Base-by-base conservation (phyloP, 2,888 invertebrate genomes). In the Eucera pruinosa region DNA sequence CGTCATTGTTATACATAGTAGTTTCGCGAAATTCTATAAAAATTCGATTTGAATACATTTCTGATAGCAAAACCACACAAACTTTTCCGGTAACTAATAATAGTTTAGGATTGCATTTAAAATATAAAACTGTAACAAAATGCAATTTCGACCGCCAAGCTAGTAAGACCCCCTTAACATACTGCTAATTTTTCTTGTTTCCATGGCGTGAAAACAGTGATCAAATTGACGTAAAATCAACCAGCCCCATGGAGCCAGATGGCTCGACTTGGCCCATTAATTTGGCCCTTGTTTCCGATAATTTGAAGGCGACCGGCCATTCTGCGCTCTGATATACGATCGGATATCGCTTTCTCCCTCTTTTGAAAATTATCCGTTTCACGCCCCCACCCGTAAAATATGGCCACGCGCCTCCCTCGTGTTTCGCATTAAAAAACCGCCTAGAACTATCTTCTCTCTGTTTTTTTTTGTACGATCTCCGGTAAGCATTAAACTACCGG, bases 261-360 rank as follows among this genome's bases (percentile, higher is more conserved):
- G 90, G 88, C 81, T 65, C 78, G 77, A 83, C 78, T 75, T 71
- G 80, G 80, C 80, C 88, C 87, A 90, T 90, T 89, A 89, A 85
- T 89, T 88, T 82, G 83, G 87, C 88, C 89, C 91, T 89, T 86
- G 88, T 90, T 90, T 90, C 87, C 89, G 90, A 91, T 92, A 90
- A 91, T 91, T 91, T 88, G 86, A 89, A 88, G 89, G 90, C 87
- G 85, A 86, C 80, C 80, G 75, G 84, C 86, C 86, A 82, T 88
- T 82, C 81, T 82, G 81, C 73, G 72, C 58, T 74, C 85, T 90
- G 90, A 90, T 90, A 90, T 91, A 91, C 89, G 91, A 91, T 89
- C 90, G 83, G 50, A 73, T 81, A 84, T 86, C 84, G 87, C 82
- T 88, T 87, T 87, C 85, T 83, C 86, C 83, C 83, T 86, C 84